These are phyloP conservation scores for Gambusia holbrooki DNA, from an alignment of 2,113 vertebrate species.

Conservation along the genomic window DNA sequence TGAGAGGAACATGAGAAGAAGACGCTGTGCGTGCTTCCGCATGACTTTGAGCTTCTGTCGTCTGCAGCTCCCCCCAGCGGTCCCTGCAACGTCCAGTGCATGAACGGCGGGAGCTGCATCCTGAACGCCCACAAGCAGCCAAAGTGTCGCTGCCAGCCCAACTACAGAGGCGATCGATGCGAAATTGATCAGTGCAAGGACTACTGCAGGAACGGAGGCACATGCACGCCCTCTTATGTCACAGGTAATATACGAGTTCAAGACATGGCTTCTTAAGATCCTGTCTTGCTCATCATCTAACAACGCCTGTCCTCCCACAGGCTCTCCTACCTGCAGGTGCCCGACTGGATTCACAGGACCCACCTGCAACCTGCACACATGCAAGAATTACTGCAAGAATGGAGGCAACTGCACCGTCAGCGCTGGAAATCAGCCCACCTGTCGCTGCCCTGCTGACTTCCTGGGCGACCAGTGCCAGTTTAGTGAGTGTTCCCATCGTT, in stretches of 20 bases:
- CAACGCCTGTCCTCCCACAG: conserved; percentile 66
- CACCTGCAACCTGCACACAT: conserved; percentile 89
- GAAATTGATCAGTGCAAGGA: conserved; percentile 93
- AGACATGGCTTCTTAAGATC: neutral
- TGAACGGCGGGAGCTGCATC: conserved; percentile 94
- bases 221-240: conserved; percentile 87
- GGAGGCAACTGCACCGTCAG: conserved; percentile 91
- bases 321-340: conserved; percentile 94
- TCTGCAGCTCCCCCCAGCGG: conserved; percentile 84
- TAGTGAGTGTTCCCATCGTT: conserved; percentile 82
- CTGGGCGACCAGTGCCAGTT: conserved; percentile 94
- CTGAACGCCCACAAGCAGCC: conserved; percentile 92
- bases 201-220: conserved; percentile 95
- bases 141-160: conserved; percentile 96
- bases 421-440: conserved; percentile 92
- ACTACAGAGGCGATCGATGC: conserved; percentile 91
- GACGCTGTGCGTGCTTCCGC: neutral
- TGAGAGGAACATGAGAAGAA: neutral
- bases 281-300: neutral
- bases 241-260: conserved; percentile 79
- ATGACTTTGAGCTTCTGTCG: neutral
- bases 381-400: conserved; percentile 88
- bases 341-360: conserved; percentile 92
- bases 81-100: conserved; percentile 87
- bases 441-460: conserved; percentile 84